Conservation (phyloP, 2,113 vertebrate species). For the Hippocampus comes region DNA sequence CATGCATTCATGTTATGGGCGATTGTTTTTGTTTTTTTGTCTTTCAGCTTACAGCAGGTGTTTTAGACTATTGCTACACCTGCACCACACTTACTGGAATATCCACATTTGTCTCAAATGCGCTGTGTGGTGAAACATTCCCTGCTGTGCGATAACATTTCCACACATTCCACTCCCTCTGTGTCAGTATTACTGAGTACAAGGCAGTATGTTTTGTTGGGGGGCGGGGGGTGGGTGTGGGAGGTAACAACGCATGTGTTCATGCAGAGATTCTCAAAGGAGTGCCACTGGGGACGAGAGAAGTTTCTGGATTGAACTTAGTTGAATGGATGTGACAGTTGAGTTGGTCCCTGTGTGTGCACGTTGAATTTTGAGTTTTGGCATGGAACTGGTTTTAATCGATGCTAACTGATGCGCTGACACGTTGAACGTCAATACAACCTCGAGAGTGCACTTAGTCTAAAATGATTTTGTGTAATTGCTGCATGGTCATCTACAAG, state of each 20-base stretch:
- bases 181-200: background rate
- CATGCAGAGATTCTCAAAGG: background rate
- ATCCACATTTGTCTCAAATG: slow-evolving; percentile 19
- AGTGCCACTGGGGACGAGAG: background rate
- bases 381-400: background rate
- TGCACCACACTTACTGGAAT: background rate
- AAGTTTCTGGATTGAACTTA: background rate
- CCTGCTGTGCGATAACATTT: slow-evolving; percentile 34
- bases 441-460: background rate
- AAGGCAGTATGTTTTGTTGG: background rate
- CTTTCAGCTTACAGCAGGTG: no score
- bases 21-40: no score
- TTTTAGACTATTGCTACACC: no score
- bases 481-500: background rate
- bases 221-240: no score
- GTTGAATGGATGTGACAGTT: background rate
- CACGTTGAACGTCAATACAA: background rate
- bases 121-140: slow-evolving; percentile 34
- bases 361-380: background rate
- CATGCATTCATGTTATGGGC: no score
- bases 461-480: background rate
- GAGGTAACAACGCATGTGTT: background rate
- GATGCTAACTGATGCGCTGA: background rate
- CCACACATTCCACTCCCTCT: slow-evolving; percentile 26
- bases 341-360: background rate